Percentiles rank a stretch among this genome's conserved stretches.
These are phyloP conservation scores for Allenopithecus nigroviridis DNA, from an alignment of 2,797 vertebrate genomes.

Conservation along the genomic window DNA sequence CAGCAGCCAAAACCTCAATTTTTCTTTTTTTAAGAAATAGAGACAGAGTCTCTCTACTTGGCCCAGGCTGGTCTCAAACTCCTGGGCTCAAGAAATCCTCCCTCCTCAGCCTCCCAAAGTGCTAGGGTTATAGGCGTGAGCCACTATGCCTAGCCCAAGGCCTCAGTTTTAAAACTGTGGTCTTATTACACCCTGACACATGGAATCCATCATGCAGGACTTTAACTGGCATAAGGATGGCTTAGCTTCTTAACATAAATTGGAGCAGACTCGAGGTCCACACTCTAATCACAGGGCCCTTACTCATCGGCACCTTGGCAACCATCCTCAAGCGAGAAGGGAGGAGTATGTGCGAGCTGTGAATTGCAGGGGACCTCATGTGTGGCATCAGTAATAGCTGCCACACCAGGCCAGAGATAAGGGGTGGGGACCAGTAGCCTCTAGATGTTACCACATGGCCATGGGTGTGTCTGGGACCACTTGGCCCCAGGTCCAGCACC, in stretches of 20 bases:
- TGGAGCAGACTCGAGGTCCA: not conserved
- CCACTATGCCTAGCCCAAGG: not conserved
- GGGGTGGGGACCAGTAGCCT: not conserved
- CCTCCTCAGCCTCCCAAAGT: not conserved
- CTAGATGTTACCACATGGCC: not conserved
- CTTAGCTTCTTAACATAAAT: not conserved
- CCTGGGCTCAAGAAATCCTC: not conserved
- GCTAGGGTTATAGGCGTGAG: not conserved
- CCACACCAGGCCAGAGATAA: not conserved
- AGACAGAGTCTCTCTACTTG: not conserved
- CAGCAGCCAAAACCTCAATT: not conserved
- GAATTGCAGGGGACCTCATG: not conserved
- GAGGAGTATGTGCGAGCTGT: not conserved
- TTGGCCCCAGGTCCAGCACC: not conserved
- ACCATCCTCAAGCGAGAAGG: not conserved
- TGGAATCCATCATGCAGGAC: accelerated
- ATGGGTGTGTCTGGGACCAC: not conserved
- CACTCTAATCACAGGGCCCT: not conserved
- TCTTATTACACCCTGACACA: not conserved
- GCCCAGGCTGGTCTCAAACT: not conserved
- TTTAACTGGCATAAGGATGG: too few relatives aligned
- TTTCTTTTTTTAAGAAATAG: not conserved
- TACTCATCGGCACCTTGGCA: too few relatives aligned
- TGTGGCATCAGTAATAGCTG: not conserved
- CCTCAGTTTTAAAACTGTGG: not conserved